Evolutionary conservation across 2,888 invertebrate genomes (phyloP).

Genomic region (Lithodes maja): DNA sequence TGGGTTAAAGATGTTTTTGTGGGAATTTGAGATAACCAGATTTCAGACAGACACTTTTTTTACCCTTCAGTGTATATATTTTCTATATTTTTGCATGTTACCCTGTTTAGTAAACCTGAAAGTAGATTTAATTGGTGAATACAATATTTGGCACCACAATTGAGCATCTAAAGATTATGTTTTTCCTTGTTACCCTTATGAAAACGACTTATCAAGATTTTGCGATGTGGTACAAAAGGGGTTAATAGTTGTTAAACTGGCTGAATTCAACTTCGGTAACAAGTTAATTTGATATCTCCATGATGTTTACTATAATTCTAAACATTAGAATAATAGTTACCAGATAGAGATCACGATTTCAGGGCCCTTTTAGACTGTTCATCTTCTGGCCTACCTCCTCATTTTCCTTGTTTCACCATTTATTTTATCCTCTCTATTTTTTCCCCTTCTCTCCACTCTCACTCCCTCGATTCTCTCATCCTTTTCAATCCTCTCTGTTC

Average conservation of each 20-base stretch:
- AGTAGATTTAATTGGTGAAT: background rate
- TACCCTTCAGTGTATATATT: background rate
- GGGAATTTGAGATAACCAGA: background rate
- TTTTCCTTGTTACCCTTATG: background rate
- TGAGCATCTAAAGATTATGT: background rate
- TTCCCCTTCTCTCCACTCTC: no score
- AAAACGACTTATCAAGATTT: background rate
- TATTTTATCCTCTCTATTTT: no score
- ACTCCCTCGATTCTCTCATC: no score
- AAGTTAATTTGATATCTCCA: background rate
- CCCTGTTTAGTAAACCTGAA: constrained; percentile 14
- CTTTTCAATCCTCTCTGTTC: no score
- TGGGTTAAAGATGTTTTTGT: background rate
- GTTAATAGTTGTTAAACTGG: background rate
- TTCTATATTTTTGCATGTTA: background rate
- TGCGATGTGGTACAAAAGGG: background rate
- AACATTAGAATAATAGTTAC: background rate
- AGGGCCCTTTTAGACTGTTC: background rate
- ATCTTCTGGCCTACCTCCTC: background rate
- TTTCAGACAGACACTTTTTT: constrained; percentile 5
- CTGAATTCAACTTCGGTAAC: background rate
- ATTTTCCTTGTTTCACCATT: background rate
- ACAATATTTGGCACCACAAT: background rate
- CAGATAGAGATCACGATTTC: constrained; percentile 3
- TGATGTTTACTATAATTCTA: background rate